Evolutionary conservation across 2,888 invertebrate species (phyloP).

Genomic region (Phyllotreta cruciferae): DNA sequence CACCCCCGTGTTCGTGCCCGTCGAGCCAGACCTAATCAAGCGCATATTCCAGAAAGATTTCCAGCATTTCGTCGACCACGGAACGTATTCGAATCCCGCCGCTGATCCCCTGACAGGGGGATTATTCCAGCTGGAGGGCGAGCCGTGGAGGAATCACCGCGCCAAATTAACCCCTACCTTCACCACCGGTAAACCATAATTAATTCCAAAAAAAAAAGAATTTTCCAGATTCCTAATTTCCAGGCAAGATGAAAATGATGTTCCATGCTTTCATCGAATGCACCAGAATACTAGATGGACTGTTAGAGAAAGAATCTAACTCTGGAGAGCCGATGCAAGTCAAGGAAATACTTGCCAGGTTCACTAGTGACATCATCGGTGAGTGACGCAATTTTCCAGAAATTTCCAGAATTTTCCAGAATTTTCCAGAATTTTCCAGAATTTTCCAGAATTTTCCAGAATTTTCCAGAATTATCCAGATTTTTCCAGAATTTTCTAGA

Average conservation of each 20-base stretch:
- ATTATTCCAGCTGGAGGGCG: constrained; percentile 35
- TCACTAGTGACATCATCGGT: constrained; percentile 21
- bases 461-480: too few relatives aligned
- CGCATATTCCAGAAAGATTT: constrained; percentile 36
- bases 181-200: constrained; percentile 32
- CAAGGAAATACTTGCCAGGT: constrained; percentile 22
- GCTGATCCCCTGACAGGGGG: constrained; percentile 50
- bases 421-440: too few relatives aligned
- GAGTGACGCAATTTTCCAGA: not conserved
- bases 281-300: constrained; percentile 1
- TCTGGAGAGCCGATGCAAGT: constrained; percentile 17
- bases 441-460: too few relatives aligned
- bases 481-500: too few relatives aligned
- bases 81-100: constrained; percentile 59
- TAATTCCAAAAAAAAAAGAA: not conserved
- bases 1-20: constrained; percentile 6
- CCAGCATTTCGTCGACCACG: constrained; percentile 53
- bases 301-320: constrained; percentile 10
- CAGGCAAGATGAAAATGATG: constrained; percentile 43
- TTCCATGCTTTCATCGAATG: constrained; percentile 33
- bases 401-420: too few relatives aligned
- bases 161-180: constrained; percentile 41
- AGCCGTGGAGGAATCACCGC: constrained; percentile 38
- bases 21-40: constrained; percentile 66
- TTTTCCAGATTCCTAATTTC: not conserved